A percentile compares a stretch with the other conserved stretches of the same genome.
These are phyloP conservation scores for Ceyx cyanopectus DNA, from an alignment of 2,113 vertebrate genomes.

Conservation along the genomic window DNA sequence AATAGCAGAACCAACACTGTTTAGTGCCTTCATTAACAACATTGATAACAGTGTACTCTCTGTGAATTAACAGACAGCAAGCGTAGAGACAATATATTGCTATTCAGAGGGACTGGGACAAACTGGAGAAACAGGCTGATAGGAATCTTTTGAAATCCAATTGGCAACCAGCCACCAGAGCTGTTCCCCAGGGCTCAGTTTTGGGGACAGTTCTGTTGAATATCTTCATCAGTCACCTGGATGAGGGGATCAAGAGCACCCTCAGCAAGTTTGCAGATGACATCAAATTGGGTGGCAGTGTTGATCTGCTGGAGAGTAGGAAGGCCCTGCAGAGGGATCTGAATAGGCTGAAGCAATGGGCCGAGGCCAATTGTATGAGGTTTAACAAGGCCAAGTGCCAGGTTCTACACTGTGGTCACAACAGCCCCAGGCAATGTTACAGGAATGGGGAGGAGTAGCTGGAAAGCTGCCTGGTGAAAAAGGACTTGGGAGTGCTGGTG, in stretches of 20 bases:
- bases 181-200: too few species aligned
- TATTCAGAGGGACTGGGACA: not conserved
- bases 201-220: too few species aligned
- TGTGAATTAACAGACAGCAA: not conserved
- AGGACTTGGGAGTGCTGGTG: too few species aligned
- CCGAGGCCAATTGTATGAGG: not conserved
- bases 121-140: not conserved
- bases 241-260: not conserved
- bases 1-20: not conserved
- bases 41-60: not conserved
- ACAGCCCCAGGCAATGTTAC: too few species aligned
- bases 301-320: too few species aligned
- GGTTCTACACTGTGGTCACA: too few species aligned
- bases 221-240: not conserved
- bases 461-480: too few species aligned
- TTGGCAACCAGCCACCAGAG: too few species aligned
- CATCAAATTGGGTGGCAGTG: too few species aligned
- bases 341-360: not conserved
- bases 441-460: too few species aligned
- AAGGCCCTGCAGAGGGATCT: too few species aligned
- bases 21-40: not conserved
- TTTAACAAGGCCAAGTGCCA: not conserved
- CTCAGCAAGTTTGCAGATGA: not conserved
- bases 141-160: not conserved
- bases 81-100: not conserved